Evolutionary conservation across 2,888 invertebrate genomes (phyloP).

Genomic region (Hypomecis punctinalis): DNA sequence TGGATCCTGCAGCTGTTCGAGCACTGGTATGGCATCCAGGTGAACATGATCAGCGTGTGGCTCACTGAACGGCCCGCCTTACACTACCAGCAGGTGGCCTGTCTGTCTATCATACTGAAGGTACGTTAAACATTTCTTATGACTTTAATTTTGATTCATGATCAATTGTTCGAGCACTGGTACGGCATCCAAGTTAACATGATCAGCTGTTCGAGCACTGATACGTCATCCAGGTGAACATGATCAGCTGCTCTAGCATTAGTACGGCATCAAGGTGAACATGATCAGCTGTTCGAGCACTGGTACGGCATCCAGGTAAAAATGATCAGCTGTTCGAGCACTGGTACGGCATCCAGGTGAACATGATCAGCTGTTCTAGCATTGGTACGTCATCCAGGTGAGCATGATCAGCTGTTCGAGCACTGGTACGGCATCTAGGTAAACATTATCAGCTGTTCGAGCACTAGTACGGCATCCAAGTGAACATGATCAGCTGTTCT

Average conservation of each 20-base stretch:
- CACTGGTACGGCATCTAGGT: conserved; percentile 98
- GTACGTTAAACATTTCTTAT: conserved; percentile 71
- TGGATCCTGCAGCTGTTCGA: conserved; percentile 88
- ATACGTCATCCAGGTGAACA: conserved; percentile 97
- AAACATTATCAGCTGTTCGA: conserved; percentile 96
- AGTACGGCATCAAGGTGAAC: too few species aligned
- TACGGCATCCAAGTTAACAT: neutral
- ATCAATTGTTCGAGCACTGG: too few species aligned
- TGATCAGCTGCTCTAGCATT: conserved; percentile 98
- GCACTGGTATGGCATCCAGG: conserved; percentile 98
- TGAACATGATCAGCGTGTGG: conserved; percentile 97
- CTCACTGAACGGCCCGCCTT: conserved; percentile 96
- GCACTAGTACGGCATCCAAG: too few species aligned
- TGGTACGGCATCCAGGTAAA: neutral
- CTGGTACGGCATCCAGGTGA: conserved; percentile 98
- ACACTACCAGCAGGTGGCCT: conserved; percentile 98
- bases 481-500: too few species aligned
- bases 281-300: too few species aligned
- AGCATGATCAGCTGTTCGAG: conserved; percentile 87
- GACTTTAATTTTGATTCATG: too few species aligned
- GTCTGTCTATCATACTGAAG: conserved; percentile 97
- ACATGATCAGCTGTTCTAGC: conserved; percentile 54
- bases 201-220: conserved; percentile 91
- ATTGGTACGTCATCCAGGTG: neutral
- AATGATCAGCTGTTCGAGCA: conserved; percentile 91